These are phyloP conservation scores for Naso thynnoides DNA, from an alignment of 2,797 vertebrate species.

Conservation along the genomic window DNA sequence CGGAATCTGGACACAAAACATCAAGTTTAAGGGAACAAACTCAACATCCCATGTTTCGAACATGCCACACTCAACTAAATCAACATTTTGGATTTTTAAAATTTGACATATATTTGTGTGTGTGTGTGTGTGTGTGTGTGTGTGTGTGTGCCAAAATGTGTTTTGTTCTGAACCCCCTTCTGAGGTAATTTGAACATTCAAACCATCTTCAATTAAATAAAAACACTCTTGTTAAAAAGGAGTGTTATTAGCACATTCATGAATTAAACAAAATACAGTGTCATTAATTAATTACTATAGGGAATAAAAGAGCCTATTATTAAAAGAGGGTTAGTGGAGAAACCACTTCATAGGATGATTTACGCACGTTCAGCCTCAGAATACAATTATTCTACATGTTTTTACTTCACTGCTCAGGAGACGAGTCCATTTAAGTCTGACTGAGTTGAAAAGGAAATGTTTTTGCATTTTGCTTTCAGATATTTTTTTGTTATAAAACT, in stretches of 20 bases:
- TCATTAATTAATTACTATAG: not conserved
- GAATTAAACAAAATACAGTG: not conserved
- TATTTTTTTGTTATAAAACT: not conserved
- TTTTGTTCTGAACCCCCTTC: not conserved
- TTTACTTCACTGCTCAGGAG: too few species aligned
- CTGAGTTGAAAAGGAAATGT: conserved; percentile 1
- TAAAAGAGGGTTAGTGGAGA: not conserved
- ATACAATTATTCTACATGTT: too few species aligned
- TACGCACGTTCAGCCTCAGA: too few species aligned
- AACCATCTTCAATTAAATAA: too few species aligned
- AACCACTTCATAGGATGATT: too few species aligned
- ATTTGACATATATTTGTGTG: too few species aligned
- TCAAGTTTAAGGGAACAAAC: conserved; percentile 10
- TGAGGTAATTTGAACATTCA: not conserved
- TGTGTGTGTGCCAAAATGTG: too few species aligned
- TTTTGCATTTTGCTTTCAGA: not conserved
- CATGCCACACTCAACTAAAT: not conserved
- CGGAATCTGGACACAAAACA: conserved; percentile 2
- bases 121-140: too few species aligned
- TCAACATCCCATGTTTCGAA: not conserved
- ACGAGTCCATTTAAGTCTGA: too few species aligned
- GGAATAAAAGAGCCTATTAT: not conserved
- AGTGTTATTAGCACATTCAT: too few species aligned
- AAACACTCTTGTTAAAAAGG: too few species aligned
- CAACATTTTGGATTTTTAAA: not conserved